Conservation (phyloP, 2,888 invertebrate species). For the Camponotus fellah region DNA sequence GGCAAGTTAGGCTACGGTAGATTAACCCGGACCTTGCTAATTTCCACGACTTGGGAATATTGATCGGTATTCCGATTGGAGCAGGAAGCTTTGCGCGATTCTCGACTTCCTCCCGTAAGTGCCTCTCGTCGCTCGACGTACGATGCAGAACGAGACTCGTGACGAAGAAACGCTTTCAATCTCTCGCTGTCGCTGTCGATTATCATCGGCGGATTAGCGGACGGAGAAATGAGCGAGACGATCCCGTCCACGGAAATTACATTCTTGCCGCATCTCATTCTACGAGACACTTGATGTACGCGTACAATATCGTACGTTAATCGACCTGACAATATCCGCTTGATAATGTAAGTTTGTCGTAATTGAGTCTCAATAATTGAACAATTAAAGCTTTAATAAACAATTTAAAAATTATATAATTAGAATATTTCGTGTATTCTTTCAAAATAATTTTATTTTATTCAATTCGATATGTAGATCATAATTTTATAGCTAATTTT, state of each 20-base stretch:
- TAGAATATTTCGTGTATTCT: neutral
- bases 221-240: slow-evolving; percentile 21
- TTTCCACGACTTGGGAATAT: slow-evolving; percentile 65
- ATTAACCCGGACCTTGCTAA: slow-evolving; percentile 67
- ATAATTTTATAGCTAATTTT: neutral
- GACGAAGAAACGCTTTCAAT: slow-evolving; percentile 50
- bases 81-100: slow-evolving; percentile 54
- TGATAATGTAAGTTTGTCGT: neutral
- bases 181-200: slow-evolving; percentile 50
- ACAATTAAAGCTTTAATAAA: neutral
- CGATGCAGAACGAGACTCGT: slow-evolving; percentile 23
- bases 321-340: neutral
- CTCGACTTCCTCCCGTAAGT: slow-evolving; percentile 45
- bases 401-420: neutral
- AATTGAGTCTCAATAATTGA: neutral
- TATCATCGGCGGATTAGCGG: slow-evolving; percentile 38
- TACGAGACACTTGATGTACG: neutral
- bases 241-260: slow-evolving; percentile 36
- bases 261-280: slow-evolving; percentile 15
- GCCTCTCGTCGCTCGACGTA: slow-evolving; percentile 39
- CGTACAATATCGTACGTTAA: slow-evolving; percentile 32
- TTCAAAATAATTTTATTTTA: neutral
- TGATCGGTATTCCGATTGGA: slow-evolving; percentile 55
- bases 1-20: slow-evolving; percentile 43
- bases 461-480: neutral